phyloP scores from a whole-genome alignment of 2,888 invertebrate species.

The Rambutsinella grinnellia region DNA sequence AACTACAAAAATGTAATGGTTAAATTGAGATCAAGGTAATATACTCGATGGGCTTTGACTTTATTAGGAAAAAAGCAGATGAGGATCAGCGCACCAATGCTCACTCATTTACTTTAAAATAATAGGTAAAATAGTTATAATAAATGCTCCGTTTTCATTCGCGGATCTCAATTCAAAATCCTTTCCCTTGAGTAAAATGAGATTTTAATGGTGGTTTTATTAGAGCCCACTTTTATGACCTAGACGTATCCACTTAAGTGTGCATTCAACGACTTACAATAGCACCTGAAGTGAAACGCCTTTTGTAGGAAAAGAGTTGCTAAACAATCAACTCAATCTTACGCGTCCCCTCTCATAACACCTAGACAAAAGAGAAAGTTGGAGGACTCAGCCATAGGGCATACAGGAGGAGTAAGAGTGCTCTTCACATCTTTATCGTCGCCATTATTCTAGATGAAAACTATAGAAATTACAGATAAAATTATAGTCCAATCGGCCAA shows the following conservation, averaged over 20 bases:
- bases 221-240: conserved; percentile 1
- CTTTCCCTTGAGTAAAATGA: conserved; percentile 5
- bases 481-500: not conserved
- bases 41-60: not conserved
- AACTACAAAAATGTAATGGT: not conserved
- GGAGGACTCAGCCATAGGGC: no score
- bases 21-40: conserved; percentile 9
- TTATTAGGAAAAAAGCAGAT: not conserved
- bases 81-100: not conserved
- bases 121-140: no score
- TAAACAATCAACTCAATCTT: conserved; percentile 6
- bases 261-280: not conserved
- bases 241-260: not conserved
- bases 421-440: no score
- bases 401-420: no score
- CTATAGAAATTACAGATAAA: not conserved
- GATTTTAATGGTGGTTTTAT: conserved; percentile 20
- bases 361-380: no score
- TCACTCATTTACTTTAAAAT: not conserved
- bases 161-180: no score
- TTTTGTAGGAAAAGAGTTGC: not conserved
- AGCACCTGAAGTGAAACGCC: not conserved
- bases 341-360: not conserved
- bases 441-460: no score
- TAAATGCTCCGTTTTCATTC: not conserved